Evolutionary conservation across 2,888 invertebrate species (phyloP).

Genomic region (Pardosa pseudoannulata): DNA sequence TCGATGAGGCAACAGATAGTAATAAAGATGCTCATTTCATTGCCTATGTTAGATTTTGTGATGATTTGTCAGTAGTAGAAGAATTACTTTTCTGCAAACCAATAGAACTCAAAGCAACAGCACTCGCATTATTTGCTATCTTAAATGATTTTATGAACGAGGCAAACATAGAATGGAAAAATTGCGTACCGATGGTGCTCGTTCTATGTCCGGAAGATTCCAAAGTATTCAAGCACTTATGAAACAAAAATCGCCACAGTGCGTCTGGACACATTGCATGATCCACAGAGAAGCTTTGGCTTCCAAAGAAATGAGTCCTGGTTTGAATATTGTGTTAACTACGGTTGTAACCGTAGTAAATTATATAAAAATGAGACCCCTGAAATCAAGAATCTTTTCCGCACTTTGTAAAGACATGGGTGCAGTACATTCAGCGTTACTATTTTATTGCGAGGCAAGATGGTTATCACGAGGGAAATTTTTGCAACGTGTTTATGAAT

Average conservation of each 20-base stretch:
- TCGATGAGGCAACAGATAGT: too few relatives aligned
- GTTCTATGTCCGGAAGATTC: slow-evolving; percentile 54
- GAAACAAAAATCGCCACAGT: slow-evolving; percentile 20
- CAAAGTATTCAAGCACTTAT: slow-evolving; percentile 36
- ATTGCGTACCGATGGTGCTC: too few relatives aligned
- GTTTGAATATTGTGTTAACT: neutral
- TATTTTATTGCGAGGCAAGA: slow-evolving; percentile 17
- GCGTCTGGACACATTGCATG: neutral
- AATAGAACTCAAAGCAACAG: too few relatives aligned
- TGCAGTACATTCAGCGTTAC: slow-evolving; percentile 6
- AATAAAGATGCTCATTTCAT: too few relatives aligned
- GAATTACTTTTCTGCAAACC: too few relatives aligned
- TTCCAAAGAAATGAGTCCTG: neutral
- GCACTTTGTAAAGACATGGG: slow-evolving; percentile 8
- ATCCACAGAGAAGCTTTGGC: neutral
- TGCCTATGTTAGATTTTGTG: too few relatives aligned
- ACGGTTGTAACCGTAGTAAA: neutral
- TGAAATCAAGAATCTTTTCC: slow-evolving; percentile 1
- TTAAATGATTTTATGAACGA: too few relatives aligned
- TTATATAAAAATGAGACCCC: slow-evolving; percentile 1
- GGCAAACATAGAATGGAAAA: too few relatives aligned
- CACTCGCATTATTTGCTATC: too few relatives aligned
- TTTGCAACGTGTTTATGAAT: slow-evolving; percentile 11
- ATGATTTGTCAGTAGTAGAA: too few relatives aligned
- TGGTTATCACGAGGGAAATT: neutral